Evolutionary conservation across 2,888 invertebrate genomes (phyloP).

Genomic region (Altica lythri): DNA sequence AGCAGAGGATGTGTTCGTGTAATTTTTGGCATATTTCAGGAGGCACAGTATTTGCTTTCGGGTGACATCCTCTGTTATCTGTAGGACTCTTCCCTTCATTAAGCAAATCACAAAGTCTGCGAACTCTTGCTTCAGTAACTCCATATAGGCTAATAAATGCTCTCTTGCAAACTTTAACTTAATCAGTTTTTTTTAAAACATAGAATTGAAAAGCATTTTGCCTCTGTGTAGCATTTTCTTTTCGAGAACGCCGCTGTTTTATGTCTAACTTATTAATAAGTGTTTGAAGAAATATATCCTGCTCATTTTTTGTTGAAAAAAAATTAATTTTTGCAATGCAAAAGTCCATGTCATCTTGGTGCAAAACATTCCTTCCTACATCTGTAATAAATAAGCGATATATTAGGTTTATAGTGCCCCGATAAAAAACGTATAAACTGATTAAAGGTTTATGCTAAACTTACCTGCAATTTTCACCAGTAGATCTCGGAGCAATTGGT

Average conservation of each 20-base stretch:
- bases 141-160: too few species aligned
- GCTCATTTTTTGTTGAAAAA: background rate
- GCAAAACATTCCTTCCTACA: slow-evolving; percentile 30
- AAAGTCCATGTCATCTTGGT: too few species aligned
- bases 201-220: slow-evolving; percentile 24
- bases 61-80: background rate
- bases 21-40: slow-evolving; percentile 22
- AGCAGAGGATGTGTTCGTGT: slow-evolving; percentile 27
- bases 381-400: slow-evolving; percentile 16
- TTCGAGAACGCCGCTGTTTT: slow-evolving; percentile 13
- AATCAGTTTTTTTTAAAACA: slow-evolving; percentile 14
- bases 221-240: slow-evolving; percentile 15
- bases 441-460: background rate
- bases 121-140: background rate
- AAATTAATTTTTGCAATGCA: background rate
- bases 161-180: slow-evolving; percentile 27
- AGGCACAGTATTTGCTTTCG: slow-evolving; percentile 26
- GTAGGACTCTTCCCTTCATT: background rate
- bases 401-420: background rate
- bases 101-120: background rate
- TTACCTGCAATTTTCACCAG: slow-evolving; percentile 25
- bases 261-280: background rate
- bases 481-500: slow-evolving; percentile 1
- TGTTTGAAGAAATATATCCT: background rate
- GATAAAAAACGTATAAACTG: too few species aligned